Evolutionary conservation across 2,113 vertebrate species (phyloP), one percentile per base, ranked within the genome.

Genomic region (Lynx canadensis): DNA sequence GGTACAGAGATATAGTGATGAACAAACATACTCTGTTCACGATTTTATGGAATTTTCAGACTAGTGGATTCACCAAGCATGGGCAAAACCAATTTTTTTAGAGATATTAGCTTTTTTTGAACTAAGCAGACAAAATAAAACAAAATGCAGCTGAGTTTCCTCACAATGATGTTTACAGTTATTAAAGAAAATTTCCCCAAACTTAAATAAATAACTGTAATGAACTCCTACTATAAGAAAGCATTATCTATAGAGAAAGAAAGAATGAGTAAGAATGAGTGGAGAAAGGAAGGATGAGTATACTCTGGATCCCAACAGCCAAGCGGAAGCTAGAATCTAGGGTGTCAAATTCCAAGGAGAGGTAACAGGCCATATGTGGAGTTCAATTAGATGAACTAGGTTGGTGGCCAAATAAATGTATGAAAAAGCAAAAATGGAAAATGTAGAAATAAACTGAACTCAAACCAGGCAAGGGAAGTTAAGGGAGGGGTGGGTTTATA

Each of bases 41-140:
- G 29, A 96, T 38, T 96, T 93, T 25, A 68, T 68, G n/a, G 63
- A 94, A 27, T 68, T 80, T 60, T 60, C 55, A 84, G 29, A 80
- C 15, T 52, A 11, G 8, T 7, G 33, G 36, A 52, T 73, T 60
- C 38, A 81, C 38, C 23, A 89, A 68, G 60, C 3, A 48, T 10
- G 41, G 69, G 55, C 23, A 68, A 31, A 50, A 16, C 3, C 36
- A 73, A 48, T 66, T 57, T 87, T 87, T 69, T n/a, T 68, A 74
- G 55, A 71, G 31, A 38, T 29, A 65, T 79, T 87, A 83, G 7
- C 19, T 68, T 66, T 92, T 80, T 38, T 80, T 89, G 19, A 89
- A 73, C 38, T 50, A 74, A 85, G 13, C 14, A 74, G 3, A 48
- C 12, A 85, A 87, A 81, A 86, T 69, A 57, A 94, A 85, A 63